Base-by-base conservation (phyloP, 2,797 vertebrate genomes). In the Menidia menidia region DNA sequence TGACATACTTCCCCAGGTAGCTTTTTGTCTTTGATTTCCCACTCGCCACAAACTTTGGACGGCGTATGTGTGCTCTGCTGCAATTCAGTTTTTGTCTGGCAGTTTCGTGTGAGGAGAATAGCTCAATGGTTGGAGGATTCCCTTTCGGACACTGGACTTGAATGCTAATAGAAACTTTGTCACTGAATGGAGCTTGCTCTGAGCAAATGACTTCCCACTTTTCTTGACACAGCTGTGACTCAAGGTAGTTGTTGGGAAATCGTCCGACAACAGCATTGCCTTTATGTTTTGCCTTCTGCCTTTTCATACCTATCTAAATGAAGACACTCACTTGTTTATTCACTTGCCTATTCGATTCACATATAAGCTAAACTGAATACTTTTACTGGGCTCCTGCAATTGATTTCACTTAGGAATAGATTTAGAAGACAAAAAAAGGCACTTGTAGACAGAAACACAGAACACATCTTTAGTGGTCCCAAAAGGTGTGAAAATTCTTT, bases 141-240 rank as follows among this genome's bases (percentile, higher is more conserved):
- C 71, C 60, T 78, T 78, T 11, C 74, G 65, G 64, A 79, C 30
- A 31, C 64, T 68, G 15, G 60, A 57, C 75, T 45, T 81, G 77
- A 86, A 87, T 82, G 61, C 57, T 74, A 71, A 82, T 77, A 56
- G 72, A 65, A 50, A 43, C 13, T 59, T 71, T 78, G 57, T 70
- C 52, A 64, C 19, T 63, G 42, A 76, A 71, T 59, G 64, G 52
- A 78, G 55, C 52, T 74, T 81, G 35, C 48, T 31, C 56, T 58
- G 18, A 69, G 69, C 32, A 71, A 70, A 81, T 69, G 54, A 82
- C 51, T 77, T 79, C 19, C 67, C 60, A 70, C 32, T 83, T 81
- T 82, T 73, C 19, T 74, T 62, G 42, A 72, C 65, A 81, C 33
- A 50, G 58, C 61, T 68, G 18, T 80, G 73, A 82, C 44, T 88